Evolutionary conservation across 2,113 vertebrate genomes (phyloP), one percentile per base, ranked within the genome.

Genomic region (Myotis davidii): DNA sequence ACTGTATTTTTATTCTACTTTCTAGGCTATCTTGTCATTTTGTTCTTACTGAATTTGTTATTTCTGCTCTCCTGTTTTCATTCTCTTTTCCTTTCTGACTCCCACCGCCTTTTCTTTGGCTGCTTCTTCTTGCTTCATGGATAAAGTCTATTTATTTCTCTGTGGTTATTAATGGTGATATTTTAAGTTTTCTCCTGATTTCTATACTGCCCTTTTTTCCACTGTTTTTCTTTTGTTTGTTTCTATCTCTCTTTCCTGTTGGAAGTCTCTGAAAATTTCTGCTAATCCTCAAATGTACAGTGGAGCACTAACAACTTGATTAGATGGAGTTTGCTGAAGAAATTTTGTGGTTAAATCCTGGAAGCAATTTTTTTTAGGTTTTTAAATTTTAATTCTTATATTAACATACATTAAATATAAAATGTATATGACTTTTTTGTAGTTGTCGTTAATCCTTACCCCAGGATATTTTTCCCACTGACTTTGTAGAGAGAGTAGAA

Each of bases 141-240:
- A 59, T 70, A 64, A 48, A 42, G 27, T 79, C 64, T 17, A 59
- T 9, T 85, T 90, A 84, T 74, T 88, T 91, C 12, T 54, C 21
- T 64, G 50, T 29, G 37, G 17, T 74, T 54, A 78, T 56, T 79
- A 48, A 61, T 64, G 4, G 27, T 21, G 14, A 18, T 78, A 18
- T 78, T 73, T 90, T 87, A 39, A 52, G 17, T 92, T 83, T 74
- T 56, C 9, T 48, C 92, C 34, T 94, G 61, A 59, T 86, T 96
- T 84, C 32, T 96, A 29, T 39, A 21, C 23, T 70, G 54, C 7
- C 11, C 85, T 85, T 73, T 10, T 59, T 14, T 73, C 7, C 10
- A 72, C 23, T 67, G 34, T 32, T 25, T 65, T 82, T 54, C 12
- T 81, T 16, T 2, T 89, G 18, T 54, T 94, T 67, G 9, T 77